Base-by-base conservation (phyloP, 2,113 vertebrate species). In the Aviceda subcristata region DNA sequence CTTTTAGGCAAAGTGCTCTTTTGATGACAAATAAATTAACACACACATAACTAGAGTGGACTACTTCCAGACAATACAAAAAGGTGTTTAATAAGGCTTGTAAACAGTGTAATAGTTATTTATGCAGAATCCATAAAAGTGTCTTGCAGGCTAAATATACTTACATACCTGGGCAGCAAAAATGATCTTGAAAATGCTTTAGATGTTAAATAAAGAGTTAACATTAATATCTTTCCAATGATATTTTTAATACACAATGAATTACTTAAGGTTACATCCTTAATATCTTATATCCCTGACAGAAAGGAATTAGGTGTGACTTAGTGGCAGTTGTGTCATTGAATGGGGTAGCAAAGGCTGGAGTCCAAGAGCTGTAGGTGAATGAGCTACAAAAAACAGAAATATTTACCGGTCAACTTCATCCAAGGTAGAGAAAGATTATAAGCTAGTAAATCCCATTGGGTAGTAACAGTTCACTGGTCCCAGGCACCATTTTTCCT, bases 271-370 rank as follows among this genome's bases (percentile, higher is more conserved):
- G 88, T 97, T 98, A 97, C 96, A 90, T 96, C 97, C 96, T 95
- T 95, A 96, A 94, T 96, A 95, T 96, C 95, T 97, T 97, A 91
- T 97, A 95, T 98, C 98, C 98, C 98, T 98, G 98, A 97, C 97
- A 90, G 90, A 95, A 97, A 97, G 83, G 80, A 98, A 95, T 99
- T 98, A 99, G 97, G 98, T 98, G 88, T 99, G 99, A 97, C 98
- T 99, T 96, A 99, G 98, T 48, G 99, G 99, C 98, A 99, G 98
- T 12, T 99, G 98, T 98, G 99, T 99, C 98, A 99, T 98, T 94
- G 98, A 97, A 97, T 99, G 98, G 63, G 99, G 98, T 98, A 99
- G 97, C 98, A 99, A 98, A 50, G 99, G 98, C 97, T 99, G 99
- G 96, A 99, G 99, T 98, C 98, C 98, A 97, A 99, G 98, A 94